Percentiles rank a stretch among this genome's conserved stretches.
Evolutionary conservation across 2,888 invertebrate genomes (phyloP).

Genomic region (Netelia fuscicornis): DNA sequence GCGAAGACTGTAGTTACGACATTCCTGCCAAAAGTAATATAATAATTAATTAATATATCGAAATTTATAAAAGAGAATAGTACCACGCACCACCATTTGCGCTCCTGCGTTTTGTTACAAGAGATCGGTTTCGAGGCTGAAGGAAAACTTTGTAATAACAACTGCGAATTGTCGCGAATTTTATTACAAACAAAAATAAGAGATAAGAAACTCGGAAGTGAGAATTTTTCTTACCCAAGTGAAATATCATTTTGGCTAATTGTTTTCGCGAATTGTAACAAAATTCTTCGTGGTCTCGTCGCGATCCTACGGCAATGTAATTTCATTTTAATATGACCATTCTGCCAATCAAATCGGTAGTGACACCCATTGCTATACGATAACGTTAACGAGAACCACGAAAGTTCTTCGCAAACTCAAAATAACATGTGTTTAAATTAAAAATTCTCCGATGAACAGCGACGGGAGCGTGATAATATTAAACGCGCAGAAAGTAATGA

Average conservation of each 20-base stretch:
- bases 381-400: constrained; percentile 15
- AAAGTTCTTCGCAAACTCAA: not conserved
- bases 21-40: constrained; percentile 84
- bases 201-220: not conserved
- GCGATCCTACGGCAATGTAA: no score
- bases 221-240: not conserved
- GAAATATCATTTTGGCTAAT: not conserved
- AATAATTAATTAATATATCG: constrained; percentile 77
- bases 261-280: constrained; percentile 7
- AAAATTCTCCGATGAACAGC: constrained; percentile 15
- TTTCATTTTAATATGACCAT: no score
- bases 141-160: not conserved
- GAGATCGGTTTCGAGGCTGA: not conserved
- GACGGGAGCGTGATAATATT: constrained; percentile 25
- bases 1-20: constrained; percentile 78
- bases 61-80: constrained; percentile 78
- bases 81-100: constrained; percentile 15
- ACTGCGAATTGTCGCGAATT: no score
- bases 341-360: no score
- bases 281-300: not conserved
- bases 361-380: no score
- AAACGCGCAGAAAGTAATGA: constrained; percentile 47
- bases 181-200: not conserved
- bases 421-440: constrained; percentile 39
- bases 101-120: not conserved